Base-by-base conservation (phyloP, 2,113 vertebrate species). In the Motacilla alba region DNA sequence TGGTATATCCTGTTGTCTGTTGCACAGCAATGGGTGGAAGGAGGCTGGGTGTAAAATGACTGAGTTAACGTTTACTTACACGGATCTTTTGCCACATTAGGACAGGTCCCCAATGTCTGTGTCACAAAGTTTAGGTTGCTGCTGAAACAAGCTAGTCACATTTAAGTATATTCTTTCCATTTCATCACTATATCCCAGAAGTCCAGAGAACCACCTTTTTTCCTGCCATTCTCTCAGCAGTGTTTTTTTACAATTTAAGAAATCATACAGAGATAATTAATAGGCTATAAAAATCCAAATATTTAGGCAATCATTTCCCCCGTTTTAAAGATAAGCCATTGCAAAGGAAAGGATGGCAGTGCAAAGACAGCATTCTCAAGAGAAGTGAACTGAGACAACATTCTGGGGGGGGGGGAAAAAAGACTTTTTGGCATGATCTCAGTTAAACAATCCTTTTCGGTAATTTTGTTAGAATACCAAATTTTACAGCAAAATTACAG, bases 401-500 rank as follows among this genome's bases (percentile, higher is more conserved):
- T 84, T 22, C 59, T 7, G 5, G 23, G 10, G 4, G 8, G 3
- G 7, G 5, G 4, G 14, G 39, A 30, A 53, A 66, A 20, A 77
- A 28, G 39, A 49, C 72, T 95, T 96, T 91, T 70, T 76, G 82
- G 66, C 77, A 78, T 47, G 19, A 74, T 93, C 39, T 95, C 91
- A 88, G 56, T 94, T 93, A 97, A 97, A 92, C 39, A 59, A 56
- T 91, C 27, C 17, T 91, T 94, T 94, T 87, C 91, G 69, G 72
- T 86, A 23, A 74, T 94, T 95, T 74, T 83, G 59, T 89, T 86
- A 74, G 83, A 97, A 94, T 70, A 95, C 23, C 53, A 94, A 96
- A 97, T 80, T 97, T 97, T 80, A 95, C 82, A 96, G 86, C 31
- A 92, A 97, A 97, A 97, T 87, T 93, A 96, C 96, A 97, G 83